These are phyloP conservation scores for Haliclystus octoradiatus DNA, from an alignment of 30 jellyfish, hydroid and myxozoan genomes.

Conservation along the genomic window DNA sequence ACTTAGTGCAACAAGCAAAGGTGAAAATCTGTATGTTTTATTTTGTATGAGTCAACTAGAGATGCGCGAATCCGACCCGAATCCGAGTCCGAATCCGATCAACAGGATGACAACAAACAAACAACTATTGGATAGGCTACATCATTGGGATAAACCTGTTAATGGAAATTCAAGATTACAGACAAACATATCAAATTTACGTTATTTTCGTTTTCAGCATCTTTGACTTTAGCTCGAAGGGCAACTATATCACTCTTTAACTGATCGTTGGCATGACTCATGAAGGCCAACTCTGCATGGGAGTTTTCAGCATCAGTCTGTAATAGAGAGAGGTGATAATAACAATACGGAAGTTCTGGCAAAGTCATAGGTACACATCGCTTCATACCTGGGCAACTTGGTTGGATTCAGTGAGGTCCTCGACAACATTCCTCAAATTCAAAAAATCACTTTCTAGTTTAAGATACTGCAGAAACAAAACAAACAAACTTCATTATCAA, in stretches of 20 bases:
- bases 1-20: too few relatives aligned
- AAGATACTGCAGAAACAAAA: conserved; percentile 40
- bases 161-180: not conserved
- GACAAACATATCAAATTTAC: conserved; percentile 6
- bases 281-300: conserved; percentile 78
- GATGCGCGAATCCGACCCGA: not conserved
- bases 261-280: conserved; percentile 58
- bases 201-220: conserved; percentile 53
- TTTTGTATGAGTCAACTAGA: not conserved
- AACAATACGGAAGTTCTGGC: too few relatives aligned
- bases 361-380: not conserved
- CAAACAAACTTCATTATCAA: not conserved
- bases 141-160: not conserved
- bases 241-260: conserved; percentile 37
- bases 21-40: too few relatives aligned
- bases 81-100: too few relatives aligned
- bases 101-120: too few relatives aligned
- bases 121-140: too few relatives aligned
- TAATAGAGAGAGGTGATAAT: not conserved
- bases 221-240: conserved; percentile 50
- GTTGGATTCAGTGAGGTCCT: conserved; percentile 61
- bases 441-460: conserved; percentile 64
- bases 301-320: conserved; percentile 70
- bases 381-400: conserved; percentile 65
- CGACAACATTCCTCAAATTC: conserved; percentile 71